Conservation (phyloP, 2,113 vertebrate genomes). For the Argyrosomus japonicus region DNA sequence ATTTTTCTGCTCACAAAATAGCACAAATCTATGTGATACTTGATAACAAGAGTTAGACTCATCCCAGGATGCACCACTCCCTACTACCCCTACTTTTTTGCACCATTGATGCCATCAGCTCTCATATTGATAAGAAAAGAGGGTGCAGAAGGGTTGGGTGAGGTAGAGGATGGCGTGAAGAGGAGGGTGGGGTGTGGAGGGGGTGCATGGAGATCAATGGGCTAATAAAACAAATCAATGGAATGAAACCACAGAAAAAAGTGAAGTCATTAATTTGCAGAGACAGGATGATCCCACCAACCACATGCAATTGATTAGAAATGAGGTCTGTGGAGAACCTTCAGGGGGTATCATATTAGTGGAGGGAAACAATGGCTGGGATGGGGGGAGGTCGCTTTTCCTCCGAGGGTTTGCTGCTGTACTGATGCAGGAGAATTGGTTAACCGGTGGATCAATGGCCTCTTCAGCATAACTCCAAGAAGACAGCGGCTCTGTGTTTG, state of each 20-base stretch:
- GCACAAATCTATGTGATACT: background rate
- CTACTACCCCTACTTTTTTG: background rate
- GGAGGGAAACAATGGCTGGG: constrained; percentile 72
- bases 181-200: constrained; percentile 47
- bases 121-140: constrained; percentile 74
- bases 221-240: constrained; percentile 86
- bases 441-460: constrained; percentile 80
- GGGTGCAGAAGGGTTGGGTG: constrained; percentile 39
- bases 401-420: constrained; percentile 68
- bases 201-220: constrained; percentile 79
- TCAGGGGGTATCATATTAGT: constrained; percentile 84
- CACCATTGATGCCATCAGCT: constrained; percentile 55
- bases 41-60: background rate
- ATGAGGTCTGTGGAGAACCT: constrained; percentile 81
- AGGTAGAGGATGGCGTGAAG: constrained; percentile 29
- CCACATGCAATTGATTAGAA: constrained; percentile 84
- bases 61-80: background rate
- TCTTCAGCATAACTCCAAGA: constrained; percentile 56
- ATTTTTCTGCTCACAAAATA: background rate
- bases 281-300: constrained; percentile 84
- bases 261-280: constrained; percentile 86
- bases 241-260: constrained; percentile 85
- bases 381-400: constrained; percentile 31
- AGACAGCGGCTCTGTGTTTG: constrained; percentile 61
- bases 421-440: constrained; percentile 79